Evolutionary conservation across 2,113 vertebrate species (phyloP), one percentile per base, ranked within the genome.

Genomic region (Rhinolophus ferrumequinum): DNA sequence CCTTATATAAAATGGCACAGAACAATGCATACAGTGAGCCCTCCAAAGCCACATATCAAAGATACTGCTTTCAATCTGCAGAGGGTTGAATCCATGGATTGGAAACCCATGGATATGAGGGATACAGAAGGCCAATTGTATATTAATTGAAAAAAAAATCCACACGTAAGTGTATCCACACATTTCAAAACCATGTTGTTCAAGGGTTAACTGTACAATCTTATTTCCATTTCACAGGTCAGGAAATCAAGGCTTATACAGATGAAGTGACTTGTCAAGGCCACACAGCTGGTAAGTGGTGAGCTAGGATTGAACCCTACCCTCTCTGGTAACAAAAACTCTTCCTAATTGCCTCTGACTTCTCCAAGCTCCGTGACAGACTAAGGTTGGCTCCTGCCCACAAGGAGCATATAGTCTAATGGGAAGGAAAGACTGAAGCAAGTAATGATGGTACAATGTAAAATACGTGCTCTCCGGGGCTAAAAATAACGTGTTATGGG

Each of bases 211-310:
- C 77, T 58, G 24, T 33, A 44, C 11, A 64, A 21, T 64, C 90
- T 92, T 89, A 95, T 15, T 82, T 44, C 15, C 56, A 79, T 30
- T 77, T 92, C 54, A 97, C 35, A 89, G 54, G 66, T 66, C 56
- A 90, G 28, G 30, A 92, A 95, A 84, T 24, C 33, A 83, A 70
- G 56, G 44, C 21, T 81, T 76, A 76, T 84, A 83, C 7, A 90
- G 50, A 70, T 19, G 79, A 79, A 92, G 64, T 87, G 58, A 91
- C 52, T 69, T 80, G 11, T 21, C 41, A 80, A 58, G 75, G 44
- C 44, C 35, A 77, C 44, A 54, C 2, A 94, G 22, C 19, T 88
- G 50, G 6, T 62, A 70, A 80, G 24, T 41, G 18, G 7, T 83
- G 13, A 90, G 47, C 72, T 52, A 88, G 28, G 47, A 72, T 69